Evolutionary conservation across 2,888 invertebrate species (phyloP), one percentile per base, ranked within the genome.

Genomic region (Patella caerulea): DNA sequence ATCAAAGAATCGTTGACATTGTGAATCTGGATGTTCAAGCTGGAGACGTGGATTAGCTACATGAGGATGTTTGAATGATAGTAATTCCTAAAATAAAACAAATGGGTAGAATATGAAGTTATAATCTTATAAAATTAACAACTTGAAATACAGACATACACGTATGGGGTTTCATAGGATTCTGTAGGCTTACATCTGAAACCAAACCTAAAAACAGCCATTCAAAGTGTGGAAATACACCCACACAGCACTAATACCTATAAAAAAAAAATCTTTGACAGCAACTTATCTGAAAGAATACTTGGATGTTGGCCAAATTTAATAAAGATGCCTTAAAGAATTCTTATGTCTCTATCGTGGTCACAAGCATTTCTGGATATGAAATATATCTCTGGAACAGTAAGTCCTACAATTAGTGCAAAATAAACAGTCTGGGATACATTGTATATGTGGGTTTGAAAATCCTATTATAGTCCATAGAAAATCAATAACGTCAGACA

Each of bases 1-100:
- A 73, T 94, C 93, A 79, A 96, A 93, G 86, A 95, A 94, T 74
- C 95, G 94, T 85, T 95, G 94, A 2, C 96, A 95, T 45, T 94
- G 92, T 53, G 93, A 92, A 82, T 96, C 95, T 0, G 96, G 95
- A 86, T 94, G 94, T 72, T 89, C 94, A 15, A 95, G 92, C 79
- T 95, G 94, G 19, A 96, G 92, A 86, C 94, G 94, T 77, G 93
- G 93, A 88, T 95, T 96, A 73, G 93, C 93, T 5, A 95, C 94
- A 92, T 96, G 96, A 29, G 94, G 94, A 89, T 96, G 92, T 74
- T 90, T 89, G 81, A 93, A 91, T 0, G 92, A 92, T 77, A 93
- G 84, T 55, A 92, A 83, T 15, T 89, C 88, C 91, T 92, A 81
- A 12, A 82, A 80, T 74, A 65, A 74, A 74, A 79, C 45, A 53